Evolutionary conservation across 1,140 invertebrate genomes (phyloP).

Genomic region (Euwallacea fornicatus): DNA sequence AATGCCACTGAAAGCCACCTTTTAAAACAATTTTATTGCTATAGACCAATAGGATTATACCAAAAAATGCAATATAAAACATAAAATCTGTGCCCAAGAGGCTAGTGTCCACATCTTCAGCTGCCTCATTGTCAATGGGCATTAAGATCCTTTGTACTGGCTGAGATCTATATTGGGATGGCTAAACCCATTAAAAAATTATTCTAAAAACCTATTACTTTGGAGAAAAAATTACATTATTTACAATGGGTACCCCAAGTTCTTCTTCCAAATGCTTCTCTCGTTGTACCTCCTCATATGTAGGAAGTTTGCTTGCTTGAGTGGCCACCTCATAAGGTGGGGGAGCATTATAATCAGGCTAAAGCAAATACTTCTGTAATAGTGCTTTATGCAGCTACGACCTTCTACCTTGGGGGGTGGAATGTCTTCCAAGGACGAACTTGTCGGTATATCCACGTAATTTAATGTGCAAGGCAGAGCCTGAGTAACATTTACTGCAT

Average conservation of each 20-base stretch:
- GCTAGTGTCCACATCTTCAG: conserved; percentile 72
- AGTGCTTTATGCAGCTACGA: not conserved
- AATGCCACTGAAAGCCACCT: conserved; percentile 69
- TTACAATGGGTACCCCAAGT: conserved; percentile 16
- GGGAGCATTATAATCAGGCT: conserved; percentile 75
- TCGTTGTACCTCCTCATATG: conserved; percentile 87
- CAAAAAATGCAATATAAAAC: conserved; percentile 84
- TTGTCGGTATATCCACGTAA: conserved; percentile 18
- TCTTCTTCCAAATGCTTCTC: conserved; percentile 75
- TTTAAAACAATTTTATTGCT: not conserved
- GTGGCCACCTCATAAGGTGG: conserved; percentile 81
- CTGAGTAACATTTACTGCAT: no score
- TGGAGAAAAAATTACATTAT: conserved; percentile 16
- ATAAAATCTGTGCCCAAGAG: conserved; percentile 84
- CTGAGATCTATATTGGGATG: conserved; percentile 54
- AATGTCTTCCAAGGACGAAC: conserved; percentile 59
- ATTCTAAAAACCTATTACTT: not conserved
- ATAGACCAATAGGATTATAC: conserved; percentile 54
- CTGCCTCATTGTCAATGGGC: conserved; percentile 70
- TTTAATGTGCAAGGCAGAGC: no score
- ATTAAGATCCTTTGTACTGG: conserved; percentile 65
- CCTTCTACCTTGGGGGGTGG: conserved; percentile 67
- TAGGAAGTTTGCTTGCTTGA: conserved; percentile 79
- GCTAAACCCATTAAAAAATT: conserved; percentile 47
- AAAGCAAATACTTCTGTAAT: conserved; percentile 9